phyloP scores from a whole-genome alignment of 1,140 invertebrate genomes.

The Leptinotarsa undecemlineata region DNA sequence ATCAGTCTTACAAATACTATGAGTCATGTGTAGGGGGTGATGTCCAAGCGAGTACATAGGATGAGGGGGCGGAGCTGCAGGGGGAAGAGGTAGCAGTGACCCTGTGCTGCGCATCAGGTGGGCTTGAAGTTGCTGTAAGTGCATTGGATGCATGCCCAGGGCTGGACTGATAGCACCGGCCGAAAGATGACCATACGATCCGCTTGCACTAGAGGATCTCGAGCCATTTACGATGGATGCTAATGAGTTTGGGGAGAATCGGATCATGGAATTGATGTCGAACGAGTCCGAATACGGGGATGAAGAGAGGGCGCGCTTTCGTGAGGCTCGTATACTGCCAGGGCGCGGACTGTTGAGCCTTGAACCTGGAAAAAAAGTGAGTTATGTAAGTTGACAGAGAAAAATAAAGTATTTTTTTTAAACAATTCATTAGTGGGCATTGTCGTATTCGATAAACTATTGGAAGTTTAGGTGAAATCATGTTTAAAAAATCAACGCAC shows the following conservation, averaged over 20 bases:
- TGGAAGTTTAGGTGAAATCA: too few relatives aligned
- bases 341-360: slow-evolving; percentile 70
- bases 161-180: slow-evolving; percentile 67
- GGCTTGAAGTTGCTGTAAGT: slow-evolving; percentile 76
- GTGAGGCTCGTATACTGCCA: slow-evolving; percentile 61
- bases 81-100: slow-evolving; percentile 59
- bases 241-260: slow-evolving; percentile 91
- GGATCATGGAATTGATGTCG: slow-evolving; percentile 92
- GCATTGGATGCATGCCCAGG: slow-evolving; percentile 70
- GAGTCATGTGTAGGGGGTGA: slow-evolving; percentile 51
- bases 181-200: slow-evolving; percentile 92
- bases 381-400: too few relatives aligned
- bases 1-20: slow-evolving; percentile 49
- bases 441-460: too few relatives aligned
- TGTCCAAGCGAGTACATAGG: slow-evolving; percentile 57
- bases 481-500: too few relatives aligned
- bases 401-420: too few relatives aligned
- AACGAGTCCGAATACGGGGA: slow-evolving; percentile 93
- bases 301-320: slow-evolving; percentile 90
- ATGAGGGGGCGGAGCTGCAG: slow-evolving; percentile 55
- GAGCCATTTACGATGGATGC: slow-evolving; percentile 90
- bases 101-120: slow-evolving; percentile 70
- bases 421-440: too few relatives aligned
- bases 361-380: slow-evolving; percentile 62
- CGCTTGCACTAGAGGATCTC: slow-evolving; percentile 80